phyloP scores from a whole-genome alignment of 1,140 invertebrate genomes.

The Hypsibius dujardini region DNA sequence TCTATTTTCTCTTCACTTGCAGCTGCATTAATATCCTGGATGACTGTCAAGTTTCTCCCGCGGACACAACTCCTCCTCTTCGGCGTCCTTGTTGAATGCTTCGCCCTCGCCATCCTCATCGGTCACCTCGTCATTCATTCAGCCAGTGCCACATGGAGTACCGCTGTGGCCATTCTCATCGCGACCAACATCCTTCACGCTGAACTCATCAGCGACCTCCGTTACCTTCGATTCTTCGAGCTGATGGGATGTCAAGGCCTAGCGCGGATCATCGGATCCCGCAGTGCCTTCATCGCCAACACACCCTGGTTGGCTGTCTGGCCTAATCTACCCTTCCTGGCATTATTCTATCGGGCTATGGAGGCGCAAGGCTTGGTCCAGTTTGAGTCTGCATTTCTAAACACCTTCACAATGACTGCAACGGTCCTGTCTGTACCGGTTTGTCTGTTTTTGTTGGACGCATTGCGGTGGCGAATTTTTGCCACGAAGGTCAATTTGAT shows the following conservation, averaged over 20 bases:
- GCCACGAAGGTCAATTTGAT: background rate
- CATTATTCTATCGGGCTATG: background rate
- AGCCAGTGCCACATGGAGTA: background rate
- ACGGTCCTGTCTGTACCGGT: background rate
- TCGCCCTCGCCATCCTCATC: background rate
- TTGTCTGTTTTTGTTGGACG: background rate
- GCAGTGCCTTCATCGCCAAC: background rate
- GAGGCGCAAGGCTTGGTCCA: background rate
- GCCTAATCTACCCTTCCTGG: background rate
- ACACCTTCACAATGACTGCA: background rate
- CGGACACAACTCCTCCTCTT: constrained; percentile 11
- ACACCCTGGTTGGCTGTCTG: background rate
- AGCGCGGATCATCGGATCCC: background rate
- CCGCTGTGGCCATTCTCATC: background rate
- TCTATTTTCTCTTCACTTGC: too few relatives aligned
- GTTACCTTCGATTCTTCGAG: constrained; percentile 13
- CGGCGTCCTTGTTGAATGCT: background rate
- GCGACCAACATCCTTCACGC: background rate
- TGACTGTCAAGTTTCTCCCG: constrained; percentile 8
- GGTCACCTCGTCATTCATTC: background rate
- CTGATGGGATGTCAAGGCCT: background rate
- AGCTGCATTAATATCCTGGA: background rate
- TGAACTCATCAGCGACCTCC: background rate
- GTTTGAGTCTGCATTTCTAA: too few relatives aligned
- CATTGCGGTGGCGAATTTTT: background rate